Evolutionary conservation across 2,888 invertebrate genomes (phyloP).

Genomic region (Subacronicta megacephala): DNA sequence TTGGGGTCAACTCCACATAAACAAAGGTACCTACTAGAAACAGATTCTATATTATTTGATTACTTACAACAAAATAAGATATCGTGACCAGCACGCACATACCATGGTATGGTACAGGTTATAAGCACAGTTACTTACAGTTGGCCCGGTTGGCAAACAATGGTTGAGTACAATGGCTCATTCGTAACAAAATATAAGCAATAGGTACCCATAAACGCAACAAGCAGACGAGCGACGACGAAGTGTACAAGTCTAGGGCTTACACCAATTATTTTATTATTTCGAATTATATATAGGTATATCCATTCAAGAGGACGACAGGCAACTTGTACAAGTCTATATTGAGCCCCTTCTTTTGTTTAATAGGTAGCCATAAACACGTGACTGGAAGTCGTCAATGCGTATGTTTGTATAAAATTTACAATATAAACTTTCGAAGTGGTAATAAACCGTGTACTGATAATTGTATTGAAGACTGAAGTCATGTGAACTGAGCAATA

Average conservation of each 20-base stretch:
- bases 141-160: conserved; percentile 65
- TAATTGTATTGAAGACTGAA: conserved; percentile 8
- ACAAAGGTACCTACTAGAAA: not conserved
- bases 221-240: conserved; percentile 13
- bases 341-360: conserved; percentile 8
- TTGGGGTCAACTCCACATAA: too few relatives aligned
- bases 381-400: conserved; percentile 9
- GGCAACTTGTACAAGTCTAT: conserved; percentile 4
- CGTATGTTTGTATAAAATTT: conserved; percentile 18
- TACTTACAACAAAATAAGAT: conserved; percentile 11
- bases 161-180: conserved; percentile 71
- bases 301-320: conserved; percentile 1
- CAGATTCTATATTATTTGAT: not conserved
- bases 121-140: conserved; percentile 59
- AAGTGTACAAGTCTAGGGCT: conserved; percentile 4
- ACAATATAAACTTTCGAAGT: conserved; percentile 23
- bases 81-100: conserved; percentile 19
- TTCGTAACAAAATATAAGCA: conserved; percentile 73
- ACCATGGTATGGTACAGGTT: conserved; percentile 37
- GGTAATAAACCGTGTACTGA: conserved; percentile 14
- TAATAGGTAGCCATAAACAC: conserved; percentile 11
- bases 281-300: conserved; percentile 2
- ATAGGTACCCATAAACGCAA: conserved; percentile 55
- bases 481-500: conserved; percentile 5
- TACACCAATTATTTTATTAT: conserved; percentile 13